phyloP scores from a whole-genome alignment of 2,888 invertebrate species.

The Caenorhabditis auriculariae region DNA sequence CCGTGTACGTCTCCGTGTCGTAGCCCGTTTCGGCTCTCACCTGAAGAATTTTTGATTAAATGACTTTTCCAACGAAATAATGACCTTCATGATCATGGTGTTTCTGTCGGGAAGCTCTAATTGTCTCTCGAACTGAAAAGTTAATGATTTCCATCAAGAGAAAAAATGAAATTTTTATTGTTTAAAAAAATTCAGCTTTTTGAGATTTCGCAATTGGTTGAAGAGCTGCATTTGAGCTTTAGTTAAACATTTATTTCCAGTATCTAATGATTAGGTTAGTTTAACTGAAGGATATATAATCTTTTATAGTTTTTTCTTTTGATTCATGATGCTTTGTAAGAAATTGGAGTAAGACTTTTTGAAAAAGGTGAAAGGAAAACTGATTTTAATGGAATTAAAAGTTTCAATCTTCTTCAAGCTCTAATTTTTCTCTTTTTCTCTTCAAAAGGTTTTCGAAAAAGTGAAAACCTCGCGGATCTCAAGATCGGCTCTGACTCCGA shows the following conservation, averaged over 20 bases:
- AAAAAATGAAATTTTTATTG: background rate
- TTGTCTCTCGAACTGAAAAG: slow-evolving; percentile 56
- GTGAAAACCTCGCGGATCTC: slow-evolving; percentile 53
- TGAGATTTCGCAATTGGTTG: no score
- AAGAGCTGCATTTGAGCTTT: no score
- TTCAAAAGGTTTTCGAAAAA: background rate
- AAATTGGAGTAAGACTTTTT: no score
- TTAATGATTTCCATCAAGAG: background rate
- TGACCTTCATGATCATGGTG: slow-evolving; percentile 52
- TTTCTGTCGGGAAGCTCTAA: slow-evolving; percentile 57
- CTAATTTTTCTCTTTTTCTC: slow-evolving; percentile 1
- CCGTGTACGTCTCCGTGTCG: slow-evolving; percentile 57
- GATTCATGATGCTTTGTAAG: no score
- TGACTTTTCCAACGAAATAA: background rate
- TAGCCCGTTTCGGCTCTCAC: slow-evolving; percentile 58
- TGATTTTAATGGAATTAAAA: no score
- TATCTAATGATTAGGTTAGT: no score
- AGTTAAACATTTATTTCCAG: no score
- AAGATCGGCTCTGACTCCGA: slow-evolving; percentile 52
- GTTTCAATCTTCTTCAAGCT: no score
- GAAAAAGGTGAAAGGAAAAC: no score
- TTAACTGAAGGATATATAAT: no score
- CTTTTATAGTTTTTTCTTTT: no score
- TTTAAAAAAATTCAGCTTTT: no score
- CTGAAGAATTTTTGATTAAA: slow-evolving; percentile 6